phyloP scores from a whole-genome alignment of 1,140 invertebrate species.

The Reticulitermes speratus region DNA sequence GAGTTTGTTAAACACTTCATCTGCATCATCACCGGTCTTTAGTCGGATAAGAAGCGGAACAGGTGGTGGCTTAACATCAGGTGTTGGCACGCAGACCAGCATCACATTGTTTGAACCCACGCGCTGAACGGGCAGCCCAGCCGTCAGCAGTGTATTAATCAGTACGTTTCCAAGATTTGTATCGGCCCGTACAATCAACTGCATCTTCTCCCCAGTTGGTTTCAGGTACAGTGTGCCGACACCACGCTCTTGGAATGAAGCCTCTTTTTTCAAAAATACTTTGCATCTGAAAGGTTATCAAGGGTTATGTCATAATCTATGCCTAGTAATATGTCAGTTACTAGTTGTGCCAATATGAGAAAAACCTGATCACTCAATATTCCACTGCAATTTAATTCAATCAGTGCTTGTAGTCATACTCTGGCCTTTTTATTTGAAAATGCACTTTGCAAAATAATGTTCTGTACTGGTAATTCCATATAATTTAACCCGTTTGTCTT shows the following conservation, averaged over 20 bases:
- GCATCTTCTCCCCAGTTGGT: slow-evolving; percentile 71
- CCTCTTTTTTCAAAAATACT: slow-evolving; percentile 85
- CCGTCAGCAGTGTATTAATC: slow-evolving; percentile 74
- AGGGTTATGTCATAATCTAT: too few species aligned
- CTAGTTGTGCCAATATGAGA: too few species aligned
- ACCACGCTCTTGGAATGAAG: slow-evolving; percentile 75
- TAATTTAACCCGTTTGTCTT: too few species aligned
- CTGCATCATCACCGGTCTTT: slow-evolving; percentile 78
- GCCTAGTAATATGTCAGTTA: too few species aligned
- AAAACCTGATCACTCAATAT: too few species aligned
- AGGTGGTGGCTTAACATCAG: slow-evolving; percentile 68
- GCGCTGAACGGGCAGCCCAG: slow-evolving; percentile 70
- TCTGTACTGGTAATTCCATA: too few species aligned
- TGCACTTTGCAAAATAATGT: too few species aligned
- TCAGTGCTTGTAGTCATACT: too few species aligned
- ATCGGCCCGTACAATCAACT: slow-evolving; percentile 83
- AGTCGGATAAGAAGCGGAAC: slow-evolving; percentile 80
- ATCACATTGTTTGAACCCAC: slow-evolving; percentile 91
- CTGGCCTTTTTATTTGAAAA: too few species aligned
- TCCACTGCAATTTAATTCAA: too few species aligned
- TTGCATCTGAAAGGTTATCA: slow-evolving; percentile 66
- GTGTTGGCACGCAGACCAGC: slow-evolving; percentile 76
- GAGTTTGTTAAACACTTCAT: slow-evolving; percentile 72
- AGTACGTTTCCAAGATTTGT: slow-evolving; percentile 86
- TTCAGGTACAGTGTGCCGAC: slow-evolving; percentile 87